Evolutionary conservation across 2,113 vertebrate species (phyloP).

Genomic region (Chaetodon trifascialis): DNA sequence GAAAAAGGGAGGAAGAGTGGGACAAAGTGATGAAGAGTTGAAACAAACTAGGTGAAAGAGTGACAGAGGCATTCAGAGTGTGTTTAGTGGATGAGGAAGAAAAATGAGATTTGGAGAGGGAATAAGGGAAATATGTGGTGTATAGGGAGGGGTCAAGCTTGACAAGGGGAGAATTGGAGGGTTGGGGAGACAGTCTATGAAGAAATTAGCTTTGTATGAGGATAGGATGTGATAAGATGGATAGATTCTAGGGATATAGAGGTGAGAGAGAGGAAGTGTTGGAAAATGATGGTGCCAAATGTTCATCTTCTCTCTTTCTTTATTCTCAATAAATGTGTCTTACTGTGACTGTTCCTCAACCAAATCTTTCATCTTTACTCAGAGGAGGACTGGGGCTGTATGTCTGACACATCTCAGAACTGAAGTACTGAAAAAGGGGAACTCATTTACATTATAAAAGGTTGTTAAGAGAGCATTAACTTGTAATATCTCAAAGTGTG

Average conservation of each 20-base stretch:
- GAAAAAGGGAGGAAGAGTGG: constrained; percentile 9
- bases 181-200: constrained; percentile 22
- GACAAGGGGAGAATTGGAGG: constrained; percentile 4
- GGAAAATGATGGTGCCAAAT: constrained; percentile 22
- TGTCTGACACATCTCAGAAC: not conserved
- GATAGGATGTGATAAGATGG: constrained; percentile 11
- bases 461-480: not conserved
- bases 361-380: constrained; percentile 22
- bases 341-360: constrained; percentile 8
- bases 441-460: constrained; percentile 24
- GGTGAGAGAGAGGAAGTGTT: constrained; percentile 20
- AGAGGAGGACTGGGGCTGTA: not conserved
- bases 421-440: not conserved
- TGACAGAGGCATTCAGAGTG: constrained; percentile 7
- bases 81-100: not conserved
- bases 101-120: not conserved
- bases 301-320: constrained; percentile 19
- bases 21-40: constrained; percentile 37
- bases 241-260: constrained; percentile 1
- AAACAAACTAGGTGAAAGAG: constrained; percentile 31
- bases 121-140: not conserved
- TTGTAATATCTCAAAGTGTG: not conserved
- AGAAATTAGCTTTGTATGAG: constrained; percentile 35
- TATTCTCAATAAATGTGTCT: constrained; percentile 8
- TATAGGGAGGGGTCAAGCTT: constrained; percentile 11